Conservation (phyloP, 2,888 invertebrate species). For the Dexiosoma caninum region DNA sequence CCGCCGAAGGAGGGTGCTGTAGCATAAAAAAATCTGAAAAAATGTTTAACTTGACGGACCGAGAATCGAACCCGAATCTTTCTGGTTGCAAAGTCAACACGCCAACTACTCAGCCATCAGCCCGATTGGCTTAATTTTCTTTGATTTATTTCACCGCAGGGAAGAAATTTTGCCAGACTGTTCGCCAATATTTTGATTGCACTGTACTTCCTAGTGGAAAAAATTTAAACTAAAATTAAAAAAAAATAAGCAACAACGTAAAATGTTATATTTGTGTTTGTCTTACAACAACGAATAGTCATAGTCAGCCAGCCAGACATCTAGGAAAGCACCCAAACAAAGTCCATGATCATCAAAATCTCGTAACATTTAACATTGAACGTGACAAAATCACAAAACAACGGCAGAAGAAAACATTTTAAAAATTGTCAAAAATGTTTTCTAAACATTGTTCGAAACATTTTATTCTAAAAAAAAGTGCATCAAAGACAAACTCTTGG, state of each 20-base stretch:
- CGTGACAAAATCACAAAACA: slow-evolving; percentile 76
- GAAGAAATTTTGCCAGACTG: background rate
- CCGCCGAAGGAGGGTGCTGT: too few species aligned
- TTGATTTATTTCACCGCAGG: too few species aligned
- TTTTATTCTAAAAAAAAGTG: slow-evolving; percentile 26
- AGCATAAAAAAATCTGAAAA: too few species aligned
- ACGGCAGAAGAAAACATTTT: slow-evolving; percentile 45
- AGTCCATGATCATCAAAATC: slow-evolving; percentile 66
- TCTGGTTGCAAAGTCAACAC: too few species aligned
- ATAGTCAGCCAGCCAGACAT: background rate
- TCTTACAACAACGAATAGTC: slow-evolving; percentile 13
- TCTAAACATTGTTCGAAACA: slow-evolving; percentile 33
- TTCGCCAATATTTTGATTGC: background rate
- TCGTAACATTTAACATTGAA: slow-evolving; percentile 72
- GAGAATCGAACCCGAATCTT: too few species aligned
- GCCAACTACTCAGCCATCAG: too few species aligned
- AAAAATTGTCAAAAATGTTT: slow-evolving; percentile 44
- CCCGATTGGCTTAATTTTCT: too few species aligned
- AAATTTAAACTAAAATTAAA: slow-evolving; percentile 26
- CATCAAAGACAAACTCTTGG: slow-evolving; percentile 28
- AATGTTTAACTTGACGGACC: too few species aligned
- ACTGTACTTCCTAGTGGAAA: slow-evolving; percentile 33
- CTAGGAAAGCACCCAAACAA: slow-evolving; percentile 37
- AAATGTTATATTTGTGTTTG: slow-evolving; percentile 38
- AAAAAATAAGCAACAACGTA: slow-evolving; percentile 20